Conservation (phyloP, 2,113 vertebrate genomes). For the Rafetus swinhoei region DNA sequence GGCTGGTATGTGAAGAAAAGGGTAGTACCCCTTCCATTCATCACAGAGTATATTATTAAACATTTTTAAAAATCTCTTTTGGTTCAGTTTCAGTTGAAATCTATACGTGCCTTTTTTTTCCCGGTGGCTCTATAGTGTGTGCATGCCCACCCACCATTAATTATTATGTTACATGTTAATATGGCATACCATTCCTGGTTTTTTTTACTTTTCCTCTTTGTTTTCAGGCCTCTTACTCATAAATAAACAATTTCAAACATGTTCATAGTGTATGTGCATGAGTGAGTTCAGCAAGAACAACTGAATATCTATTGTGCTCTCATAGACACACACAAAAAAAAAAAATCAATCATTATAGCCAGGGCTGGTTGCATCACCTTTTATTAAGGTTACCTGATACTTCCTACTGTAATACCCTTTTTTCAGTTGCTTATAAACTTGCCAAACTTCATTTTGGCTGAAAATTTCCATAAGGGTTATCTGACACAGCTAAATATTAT, state of each 20-base stretch:
- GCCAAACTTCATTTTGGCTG: constrained; percentile 20
- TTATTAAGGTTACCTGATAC: background rate
- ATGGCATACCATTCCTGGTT: background rate
- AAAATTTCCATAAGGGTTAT: constrained; percentile 28
- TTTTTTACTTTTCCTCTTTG: background rate
- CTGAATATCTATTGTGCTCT: background rate
- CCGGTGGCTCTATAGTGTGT: background rate
- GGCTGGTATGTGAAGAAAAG: too few relatives aligned
- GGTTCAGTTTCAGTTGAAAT: background rate
- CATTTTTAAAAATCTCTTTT: background rate
- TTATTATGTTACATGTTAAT: background rate
- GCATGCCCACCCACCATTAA: background rate
- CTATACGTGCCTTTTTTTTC: background rate
- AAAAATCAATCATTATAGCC: background rate
- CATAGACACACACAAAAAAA: constrained; percentile 4
- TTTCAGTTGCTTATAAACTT: background rate
- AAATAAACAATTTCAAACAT: background rate
- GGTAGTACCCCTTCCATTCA: too few relatives aligned
- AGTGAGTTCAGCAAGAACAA: background rate
- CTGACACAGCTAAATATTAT: background rate
- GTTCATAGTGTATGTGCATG: background rate
- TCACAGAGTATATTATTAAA: background rate
- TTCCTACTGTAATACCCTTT: too few relatives aligned
- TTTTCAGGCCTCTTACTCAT: background rate
- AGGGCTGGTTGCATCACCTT: background rate